A percentile compares a stretch with the other conserved stretches of the same genome.
Evolutionary conservation across 2,797 vertebrate species (phyloP).

Genomic region (Fringilla coelebs): DNA sequence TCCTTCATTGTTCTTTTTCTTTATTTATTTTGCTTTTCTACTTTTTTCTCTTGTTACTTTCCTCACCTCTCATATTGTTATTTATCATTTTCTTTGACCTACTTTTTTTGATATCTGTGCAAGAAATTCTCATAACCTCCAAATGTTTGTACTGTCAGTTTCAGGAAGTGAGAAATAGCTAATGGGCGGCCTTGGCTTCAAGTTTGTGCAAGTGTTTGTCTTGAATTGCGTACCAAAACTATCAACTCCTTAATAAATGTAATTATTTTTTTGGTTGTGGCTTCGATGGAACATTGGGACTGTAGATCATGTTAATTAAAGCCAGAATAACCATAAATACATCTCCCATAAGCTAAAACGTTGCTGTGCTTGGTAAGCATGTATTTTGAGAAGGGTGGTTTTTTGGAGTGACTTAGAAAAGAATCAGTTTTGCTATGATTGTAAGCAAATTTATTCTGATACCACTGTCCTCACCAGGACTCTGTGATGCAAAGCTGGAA

Average conservation of each 20-base stretch:
- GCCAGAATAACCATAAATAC: not conserved
- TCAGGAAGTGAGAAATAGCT: not conserved
- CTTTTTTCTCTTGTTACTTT: not conserved
- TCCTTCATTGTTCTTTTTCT: not conserved
- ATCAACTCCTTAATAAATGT: not conserved
- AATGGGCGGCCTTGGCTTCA: not conserved
- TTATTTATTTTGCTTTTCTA: not conserved
- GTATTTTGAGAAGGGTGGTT: not conserved
- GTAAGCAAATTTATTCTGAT: not conserved
- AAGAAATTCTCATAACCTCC: not conserved
- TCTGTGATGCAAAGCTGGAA: slow-evolving; percentile 18
- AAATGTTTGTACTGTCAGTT: not conserved
- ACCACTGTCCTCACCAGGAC: not conserved
- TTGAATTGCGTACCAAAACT: not conserved
- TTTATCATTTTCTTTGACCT: not conserved
- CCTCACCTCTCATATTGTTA: rapidly evolving
- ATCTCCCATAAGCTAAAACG: not conserved
- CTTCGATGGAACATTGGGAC: not conserved
- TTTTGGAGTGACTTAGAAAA: not conserved
- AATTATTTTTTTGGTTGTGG: not conserved
- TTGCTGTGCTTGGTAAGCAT: not conserved
- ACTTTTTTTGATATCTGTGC: not conserved
- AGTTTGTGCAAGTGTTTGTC: not conserved
- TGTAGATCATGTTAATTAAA: not conserved
- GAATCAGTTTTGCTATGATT: not conserved